Evolutionary conservation across 1,140 invertebrate species (phyloP).

Genomic region (Drosophila mayri): DNA sequence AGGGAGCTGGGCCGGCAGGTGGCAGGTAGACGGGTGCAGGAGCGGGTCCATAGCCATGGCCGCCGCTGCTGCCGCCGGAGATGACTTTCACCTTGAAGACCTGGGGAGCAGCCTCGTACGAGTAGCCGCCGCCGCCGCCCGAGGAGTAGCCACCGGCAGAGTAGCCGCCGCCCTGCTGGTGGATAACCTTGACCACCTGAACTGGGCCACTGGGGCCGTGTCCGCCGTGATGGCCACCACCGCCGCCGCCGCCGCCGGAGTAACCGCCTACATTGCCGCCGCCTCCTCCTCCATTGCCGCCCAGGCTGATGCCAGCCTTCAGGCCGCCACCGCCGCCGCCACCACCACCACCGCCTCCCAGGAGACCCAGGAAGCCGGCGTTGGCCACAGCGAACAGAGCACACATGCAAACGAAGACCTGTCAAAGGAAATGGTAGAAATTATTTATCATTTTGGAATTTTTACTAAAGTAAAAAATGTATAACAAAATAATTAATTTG

Average conservation of each 20-base stretch:
- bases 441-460: not conserved
- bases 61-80: constrained; percentile 44
- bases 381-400: constrained; percentile 76
- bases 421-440: not conserved
- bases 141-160: constrained; percentile 24
- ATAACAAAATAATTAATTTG: too few species aligned
- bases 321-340: constrained; percentile 36
- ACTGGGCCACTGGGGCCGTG: constrained; percentile 34
- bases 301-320: constrained; percentile 45
- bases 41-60: constrained; percentile 14
- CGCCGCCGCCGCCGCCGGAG: constrained; percentile 40
- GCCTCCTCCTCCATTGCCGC: constrained; percentile 46
- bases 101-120: constrained; percentile 61
- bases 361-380: constrained; percentile 70
- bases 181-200: constrained; percentile 52
- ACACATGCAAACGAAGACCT: constrained; percentile 78
- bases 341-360: constrained; percentile 59
- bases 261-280: constrained; percentile 34
- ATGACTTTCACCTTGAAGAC: constrained; percentile 75
- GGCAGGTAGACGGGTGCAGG: constrained; percentile 40
- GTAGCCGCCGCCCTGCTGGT: constrained; percentile 50
- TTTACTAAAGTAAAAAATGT: too few species aligned
- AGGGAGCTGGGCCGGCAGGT: constrained; percentile 35
- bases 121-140: constrained; percentile 44
- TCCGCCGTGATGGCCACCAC: constrained; percentile 21